Evolutionary conservation across 2,113 vertebrate genomes (phyloP).

Genomic region (Sialia sialis): DNA sequence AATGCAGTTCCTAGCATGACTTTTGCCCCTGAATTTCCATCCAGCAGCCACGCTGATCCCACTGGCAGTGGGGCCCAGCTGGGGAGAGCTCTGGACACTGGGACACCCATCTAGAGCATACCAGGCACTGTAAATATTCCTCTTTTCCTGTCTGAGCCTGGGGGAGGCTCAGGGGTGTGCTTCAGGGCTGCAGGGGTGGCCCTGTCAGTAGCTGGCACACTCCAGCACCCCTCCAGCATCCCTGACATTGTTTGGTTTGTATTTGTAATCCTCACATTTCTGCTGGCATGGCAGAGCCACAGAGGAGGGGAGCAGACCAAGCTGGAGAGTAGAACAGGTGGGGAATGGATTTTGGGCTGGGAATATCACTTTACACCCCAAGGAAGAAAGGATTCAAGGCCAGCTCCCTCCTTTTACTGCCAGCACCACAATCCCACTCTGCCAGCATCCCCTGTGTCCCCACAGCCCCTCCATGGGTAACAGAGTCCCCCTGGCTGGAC

Average conservation of each 20-base stretch:
- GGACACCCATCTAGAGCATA: neutral
- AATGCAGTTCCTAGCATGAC: neutral
- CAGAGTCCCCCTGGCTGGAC: neutral
- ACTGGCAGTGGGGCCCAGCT: neutral
- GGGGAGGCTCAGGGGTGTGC: neutral
- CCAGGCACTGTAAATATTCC: neutral
- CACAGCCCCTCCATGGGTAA: neutral
- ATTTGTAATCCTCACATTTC: neutral
- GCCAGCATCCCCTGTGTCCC: neutral
- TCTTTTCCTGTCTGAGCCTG: neutral
- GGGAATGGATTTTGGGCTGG: neutral
- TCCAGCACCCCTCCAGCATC: neutral
- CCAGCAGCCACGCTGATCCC: neutral
- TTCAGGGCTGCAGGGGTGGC: neutral
- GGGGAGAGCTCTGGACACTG: neutral
- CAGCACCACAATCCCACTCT: accelerated
- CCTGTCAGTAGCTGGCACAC: accelerated
- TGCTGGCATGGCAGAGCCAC: neutral
- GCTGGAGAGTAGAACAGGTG: neutral
- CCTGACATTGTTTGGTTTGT: neutral
- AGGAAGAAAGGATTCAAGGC: neutral
- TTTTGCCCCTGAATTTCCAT: neutral
- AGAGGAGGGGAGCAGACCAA: neutral
- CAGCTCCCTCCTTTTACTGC: neutral
- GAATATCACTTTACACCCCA: neutral